Evolutionary conservation across 2,797 vertebrate genomes (phyloP).

Genomic region (Sebastes iracundus): DNA sequence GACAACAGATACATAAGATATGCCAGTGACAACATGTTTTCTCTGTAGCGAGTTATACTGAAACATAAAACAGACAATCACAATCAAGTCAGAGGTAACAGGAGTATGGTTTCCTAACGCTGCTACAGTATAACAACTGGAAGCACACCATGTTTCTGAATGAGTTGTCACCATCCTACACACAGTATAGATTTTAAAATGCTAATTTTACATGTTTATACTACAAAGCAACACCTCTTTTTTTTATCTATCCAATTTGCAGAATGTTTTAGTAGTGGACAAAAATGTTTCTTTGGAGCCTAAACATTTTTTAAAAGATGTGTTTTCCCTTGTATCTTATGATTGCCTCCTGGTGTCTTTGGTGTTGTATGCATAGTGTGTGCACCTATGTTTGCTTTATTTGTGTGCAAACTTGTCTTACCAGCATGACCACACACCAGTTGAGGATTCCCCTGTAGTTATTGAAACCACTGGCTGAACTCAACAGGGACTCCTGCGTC

Average conservation of each 20-base stretch:
- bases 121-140: neutral
- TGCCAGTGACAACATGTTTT: neutral
- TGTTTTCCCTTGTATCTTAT: neutral
- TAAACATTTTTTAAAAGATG: neutral
- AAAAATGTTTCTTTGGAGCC: neutral
- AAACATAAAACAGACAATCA: neutral
- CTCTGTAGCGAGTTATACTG: neutral
- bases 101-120: neutral
- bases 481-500: slow-evolving; percentile 88
- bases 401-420: slow-evolving; percentile 71
- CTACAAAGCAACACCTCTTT: neutral
- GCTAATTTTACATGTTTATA: neutral
- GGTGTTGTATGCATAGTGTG: neutral
- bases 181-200: neutral
- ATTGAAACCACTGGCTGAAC: slow-evolving; percentile 88
- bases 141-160: neutral
- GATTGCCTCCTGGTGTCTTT: neutral
- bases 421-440: slow-evolving; percentile 96
- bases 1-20: neutral
- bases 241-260: neutral
- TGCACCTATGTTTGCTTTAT: neutral
- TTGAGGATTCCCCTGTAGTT: slow-evolving; percentile 94
- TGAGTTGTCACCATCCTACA: neutral
- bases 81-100: neutral
- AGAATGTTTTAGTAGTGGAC: neutral